Evolutionary conservation across 2,888 invertebrate species (phyloP).

Genomic region (Romanomermis culicivorax): DNA sequence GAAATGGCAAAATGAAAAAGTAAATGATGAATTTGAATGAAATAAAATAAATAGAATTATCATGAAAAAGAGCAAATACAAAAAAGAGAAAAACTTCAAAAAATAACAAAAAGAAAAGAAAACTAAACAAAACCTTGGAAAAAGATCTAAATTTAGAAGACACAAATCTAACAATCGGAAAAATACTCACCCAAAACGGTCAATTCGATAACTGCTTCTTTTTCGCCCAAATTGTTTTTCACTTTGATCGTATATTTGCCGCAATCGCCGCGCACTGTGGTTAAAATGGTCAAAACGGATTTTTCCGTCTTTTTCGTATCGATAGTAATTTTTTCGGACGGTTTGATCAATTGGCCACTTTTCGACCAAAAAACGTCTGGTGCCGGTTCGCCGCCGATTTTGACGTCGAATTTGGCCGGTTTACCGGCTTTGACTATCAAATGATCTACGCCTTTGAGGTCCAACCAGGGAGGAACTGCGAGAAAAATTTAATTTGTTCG

Average conservation of each 20-base stretch:
- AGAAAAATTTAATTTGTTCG: too few relatives aligned
- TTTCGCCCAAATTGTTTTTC: constrained; percentile 80
- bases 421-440: constrained; percentile 88
- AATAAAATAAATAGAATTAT: too few relatives aligned
- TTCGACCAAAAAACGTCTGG: constrained; percentile 73
- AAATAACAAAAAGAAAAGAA: too few relatives aligned
- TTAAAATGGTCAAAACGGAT: constrained; percentile 66
- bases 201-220: constrained; percentile 71
- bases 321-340: not conserved
- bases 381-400: constrained; percentile 87
- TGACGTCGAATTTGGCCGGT: constrained; percentile 72
- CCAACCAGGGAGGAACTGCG: constrained; percentile 78
- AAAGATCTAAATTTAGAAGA: too few relatives aligned
- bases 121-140: too few relatives aligned
- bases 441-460: constrained; percentile 61
- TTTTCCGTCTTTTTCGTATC: constrained; percentile 40
- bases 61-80: too few relatives aligned
- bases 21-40: too few relatives aligned
- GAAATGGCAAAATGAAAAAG: too few relatives aligned
- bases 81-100: too few relatives aligned
- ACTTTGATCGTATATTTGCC: constrained; percentile 73
- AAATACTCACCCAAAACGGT: constrained; percentile 66
- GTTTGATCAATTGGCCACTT: constrained; percentile 31
- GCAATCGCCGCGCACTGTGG: constrained; percentile 66
- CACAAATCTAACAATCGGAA: too few relatives aligned